These are phyloP conservation scores for Saguinus midas DNA, from an alignment of 2,113 vertebrate species.

Conservation along the genomic window DNA sequence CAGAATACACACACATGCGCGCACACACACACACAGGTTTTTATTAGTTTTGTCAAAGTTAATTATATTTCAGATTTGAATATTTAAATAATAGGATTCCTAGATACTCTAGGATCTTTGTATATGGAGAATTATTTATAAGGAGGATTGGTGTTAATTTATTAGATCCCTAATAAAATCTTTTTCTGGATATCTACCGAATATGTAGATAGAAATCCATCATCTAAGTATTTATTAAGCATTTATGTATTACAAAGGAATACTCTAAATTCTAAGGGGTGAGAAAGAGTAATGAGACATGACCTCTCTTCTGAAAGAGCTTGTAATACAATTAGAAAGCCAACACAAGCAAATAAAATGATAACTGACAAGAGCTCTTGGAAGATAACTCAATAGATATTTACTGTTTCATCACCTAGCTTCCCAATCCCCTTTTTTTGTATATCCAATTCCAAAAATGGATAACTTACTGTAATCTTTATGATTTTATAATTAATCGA, in stretches of 20 bases:
- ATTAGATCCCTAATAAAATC: not conserved
- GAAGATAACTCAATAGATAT: not conserved
- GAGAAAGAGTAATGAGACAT: not conserved
- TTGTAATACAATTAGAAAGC: not conserved
- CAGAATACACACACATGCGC: not conserved
- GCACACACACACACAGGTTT: not conserved
- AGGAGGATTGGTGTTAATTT: too few relatives aligned
- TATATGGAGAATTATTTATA: not conserved
- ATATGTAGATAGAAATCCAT: not conserved
- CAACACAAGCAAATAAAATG: not conserved
- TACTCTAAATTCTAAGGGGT: not conserved
- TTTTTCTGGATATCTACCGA: not conserved
- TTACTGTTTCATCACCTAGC: not conserved
- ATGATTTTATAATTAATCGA: not conserved
- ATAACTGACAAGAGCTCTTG: not conserved
- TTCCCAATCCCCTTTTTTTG: not conserved
- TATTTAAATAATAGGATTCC: not conserved
- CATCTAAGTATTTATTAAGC: not conserved
- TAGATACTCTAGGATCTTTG: not conserved
- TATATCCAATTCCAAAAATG: not conserved
- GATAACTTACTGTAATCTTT: not conserved
- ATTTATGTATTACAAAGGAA: not conserved
- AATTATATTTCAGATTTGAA: conserved; percentile 1
- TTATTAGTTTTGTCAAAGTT: conserved; percentile 13
- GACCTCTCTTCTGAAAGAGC: not conserved